Evolutionary conservation across 1,140 invertebrate species (phyloP), one percentile per base, ranked within the genome.

Genomic region (Akabosia matsudoensis): DNA sequence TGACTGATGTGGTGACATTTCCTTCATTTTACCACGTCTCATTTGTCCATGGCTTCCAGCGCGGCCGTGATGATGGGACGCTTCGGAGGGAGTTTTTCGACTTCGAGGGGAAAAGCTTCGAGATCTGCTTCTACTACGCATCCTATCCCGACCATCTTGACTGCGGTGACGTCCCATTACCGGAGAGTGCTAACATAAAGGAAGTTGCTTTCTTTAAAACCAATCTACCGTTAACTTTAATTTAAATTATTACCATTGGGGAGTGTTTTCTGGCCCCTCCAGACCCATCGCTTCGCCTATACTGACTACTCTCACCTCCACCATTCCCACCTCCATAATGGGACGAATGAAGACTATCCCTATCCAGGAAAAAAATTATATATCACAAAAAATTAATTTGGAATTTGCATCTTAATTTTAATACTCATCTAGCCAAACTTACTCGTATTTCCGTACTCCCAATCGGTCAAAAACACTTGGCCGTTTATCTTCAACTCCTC

Each of bases 391-490:
- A 45, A 45, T 45, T 45, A 45, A 45, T 45, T 45, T 45, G 37
- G 37, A 45, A 18, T 45, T 18, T 10, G 14, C 28, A 31, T 30
- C 28, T 64, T 64, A 64, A 64, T 22, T 28, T 22, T 64, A 70
- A 30, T 10, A 30, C 26, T 22, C 54, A 61, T 24, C n/a, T 14
- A 61, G 7, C 54, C 26, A 7, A 30, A 67, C 61, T 67, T 67
- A 67, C 61, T 67, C 70, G 31, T 70, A 78, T 74, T 76, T 67
- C 10, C 79, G 26, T 4, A 71, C 56, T 56, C 79, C 79, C 45
- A 80, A 74, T 73, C 79, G 33, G 10, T 80, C 79, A 76, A 80
- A 80, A 73, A 80, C 79, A 54, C 79, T 80, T 34, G 72, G 74
- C 26, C 79, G 18, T 61, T 78, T 74, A 26, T 80, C 74, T 33